phyloP scores from a whole-genome alignment of 1,140 invertebrate species.

The Thaumetopoea pityocampa region DNA sequence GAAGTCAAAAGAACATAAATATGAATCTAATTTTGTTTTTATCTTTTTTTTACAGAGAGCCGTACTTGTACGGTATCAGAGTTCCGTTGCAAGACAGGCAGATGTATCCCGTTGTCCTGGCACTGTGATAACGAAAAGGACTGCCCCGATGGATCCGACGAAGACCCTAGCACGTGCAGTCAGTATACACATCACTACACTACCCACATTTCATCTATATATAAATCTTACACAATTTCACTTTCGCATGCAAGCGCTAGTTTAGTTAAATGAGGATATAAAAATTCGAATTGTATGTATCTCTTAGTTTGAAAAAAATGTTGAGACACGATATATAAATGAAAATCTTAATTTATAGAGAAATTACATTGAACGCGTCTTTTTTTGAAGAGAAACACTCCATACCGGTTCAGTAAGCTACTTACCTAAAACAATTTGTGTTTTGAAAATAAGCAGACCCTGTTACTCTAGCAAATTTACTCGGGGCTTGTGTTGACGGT shows the following conservation, averaged over 20 bases:
- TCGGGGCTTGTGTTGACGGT: conserved; percentile 27
- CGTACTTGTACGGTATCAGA: conserved; percentile 80
- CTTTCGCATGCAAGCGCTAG: not conserved
- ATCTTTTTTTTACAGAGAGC: conserved; percentile 74
- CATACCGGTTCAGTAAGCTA: conserved; percentile 1
- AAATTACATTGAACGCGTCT: no score
- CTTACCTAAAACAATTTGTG: conserved; percentile 30
- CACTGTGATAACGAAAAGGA: conserved; percentile 86
- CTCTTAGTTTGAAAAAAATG: no score
- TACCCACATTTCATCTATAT: no score
- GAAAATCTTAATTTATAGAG: no score
- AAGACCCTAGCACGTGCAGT: conserved; percentile 82
- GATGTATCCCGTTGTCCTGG: conserved; percentile 88
- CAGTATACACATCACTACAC: conserved; percentile 69
- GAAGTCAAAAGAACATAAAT: no score
- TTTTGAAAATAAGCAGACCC: conserved; percentile 30
- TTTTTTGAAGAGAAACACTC: conserved; percentile 1
- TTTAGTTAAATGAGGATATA: no score
- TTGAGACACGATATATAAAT: no score
- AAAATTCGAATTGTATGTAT: no score
- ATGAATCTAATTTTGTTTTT: not conserved
- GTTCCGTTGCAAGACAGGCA: conserved; percentile 83
- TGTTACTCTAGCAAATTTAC: conserved; percentile 35
- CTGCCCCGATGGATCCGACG: conserved; percentile 86
- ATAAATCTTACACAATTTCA: not conserved